Base-by-base conservation (phyloP, 2,113 vertebrate species). In the Riparia riparia region DNA sequence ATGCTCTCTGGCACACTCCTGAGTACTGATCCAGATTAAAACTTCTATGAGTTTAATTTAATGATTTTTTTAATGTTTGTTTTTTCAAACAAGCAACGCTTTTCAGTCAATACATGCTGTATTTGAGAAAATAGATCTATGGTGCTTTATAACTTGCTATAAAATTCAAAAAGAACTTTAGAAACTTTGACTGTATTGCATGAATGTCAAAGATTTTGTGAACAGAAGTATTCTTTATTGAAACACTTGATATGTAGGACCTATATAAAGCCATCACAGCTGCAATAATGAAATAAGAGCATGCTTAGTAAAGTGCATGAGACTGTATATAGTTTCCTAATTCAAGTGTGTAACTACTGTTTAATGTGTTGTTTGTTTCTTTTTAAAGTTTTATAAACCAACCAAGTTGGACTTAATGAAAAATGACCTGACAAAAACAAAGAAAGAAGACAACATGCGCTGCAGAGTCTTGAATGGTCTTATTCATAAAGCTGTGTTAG, bases 401-500 rank as follows among this genome's bases (percentile, higher is more conserved):
- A 69, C 77, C 15, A 86, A 41, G 22, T 53, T 96, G 53, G 41
- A 79, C 11, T 64, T 96, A 44, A 54, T 63, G 57, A 97, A 96
- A 68, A 83, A 16, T 17, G 61, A 92, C 9, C 45, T 86, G 22
- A 79, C 39, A 74, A 98, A 97, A 82, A 56, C 58, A n/a, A 96
- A 49, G 57, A 97, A 91, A 72, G 98, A 97, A 90, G 98, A 98
- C 60, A 98, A 91, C 5, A 45, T 97, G 12, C 98, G 98, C 34
- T 94, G 97, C 54, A 96, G 93, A 73, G 76, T 96, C 41, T 85
- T 99, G 44, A 98, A 98, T 3, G 63, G 88, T 17, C 94, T 99
- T 32, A 96, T 99, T 31, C 96, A 98, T 82, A 98, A 98, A 95
- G 97, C 98, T 7, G 41, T 99, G 77, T 45, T 72, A 1, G 98